These are phyloP conservation scores for Caenorhabditis japonica DNA, from an alignment of 2,888 invertebrate species.

Conservation along the genomic window DNA sequence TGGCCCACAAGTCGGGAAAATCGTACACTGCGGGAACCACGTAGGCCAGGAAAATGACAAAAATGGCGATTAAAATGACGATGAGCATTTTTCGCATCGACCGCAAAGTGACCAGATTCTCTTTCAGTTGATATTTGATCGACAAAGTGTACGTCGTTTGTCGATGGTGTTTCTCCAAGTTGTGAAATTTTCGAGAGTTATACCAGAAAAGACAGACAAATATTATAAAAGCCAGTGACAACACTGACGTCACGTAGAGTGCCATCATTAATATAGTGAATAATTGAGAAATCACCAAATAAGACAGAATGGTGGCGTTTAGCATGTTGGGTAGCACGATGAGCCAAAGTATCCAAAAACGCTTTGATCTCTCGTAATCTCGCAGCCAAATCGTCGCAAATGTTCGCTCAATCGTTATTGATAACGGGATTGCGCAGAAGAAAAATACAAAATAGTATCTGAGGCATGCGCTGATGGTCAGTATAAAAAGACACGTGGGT, in stretches of 20 bases:
- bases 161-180: neutral
- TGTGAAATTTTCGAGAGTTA: neutral
- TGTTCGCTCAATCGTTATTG: neutral
- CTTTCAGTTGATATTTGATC: slow-evolving; percentile 13
- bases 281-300: neutral
- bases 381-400: neutral
- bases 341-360: slow-evolving; percentile 2
- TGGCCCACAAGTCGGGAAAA: slow-evolving; percentile 1
- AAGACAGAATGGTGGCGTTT: neutral
- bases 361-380: neutral
- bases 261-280: neutral
- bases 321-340: neutral
- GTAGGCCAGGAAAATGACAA: neutral
- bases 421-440: neutral
- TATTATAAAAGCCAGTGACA: neutral
- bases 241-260: neutral
- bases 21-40: neutral
- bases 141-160: slow-evolving; percentile 6
- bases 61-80: slow-evolving; percentile 5
- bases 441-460: slow-evolving; percentile 3
- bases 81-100: slow-evolving; percentile 2
- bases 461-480: neutral
- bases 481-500: too few species aligned
- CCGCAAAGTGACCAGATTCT: slow-evolving; percentile 5
- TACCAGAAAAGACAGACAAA: neutral